Conservation (phyloP, 2,113 vertebrate genomes). For the Dicerorhinus sumatrensis region DNA sequence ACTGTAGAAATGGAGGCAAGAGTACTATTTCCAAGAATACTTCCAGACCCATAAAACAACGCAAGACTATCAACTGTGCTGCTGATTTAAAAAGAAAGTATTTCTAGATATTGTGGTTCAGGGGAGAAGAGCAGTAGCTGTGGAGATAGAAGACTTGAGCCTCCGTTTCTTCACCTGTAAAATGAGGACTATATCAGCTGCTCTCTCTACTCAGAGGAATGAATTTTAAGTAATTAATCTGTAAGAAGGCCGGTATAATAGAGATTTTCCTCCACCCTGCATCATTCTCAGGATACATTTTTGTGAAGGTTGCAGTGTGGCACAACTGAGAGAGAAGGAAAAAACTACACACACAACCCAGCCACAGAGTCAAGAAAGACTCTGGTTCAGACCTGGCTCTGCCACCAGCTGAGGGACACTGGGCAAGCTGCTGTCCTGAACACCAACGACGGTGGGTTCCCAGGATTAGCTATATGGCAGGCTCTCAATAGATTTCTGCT, state of each 20-base stretch:
- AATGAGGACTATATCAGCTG: background rate
- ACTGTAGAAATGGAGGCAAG: background rate
- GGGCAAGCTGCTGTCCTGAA: background rate
- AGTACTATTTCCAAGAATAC: background rate
- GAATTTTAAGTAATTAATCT: slow-evolving; percentile 3
- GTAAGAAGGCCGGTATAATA: background rate
- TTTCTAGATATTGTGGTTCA: background rate
- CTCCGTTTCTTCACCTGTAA: background rate
- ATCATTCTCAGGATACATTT: background rate
- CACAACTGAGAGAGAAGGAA: background rate
- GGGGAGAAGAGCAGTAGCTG: background rate
- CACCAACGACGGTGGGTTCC: background rate
- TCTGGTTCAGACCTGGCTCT: background rate
- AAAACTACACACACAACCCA: background rate
- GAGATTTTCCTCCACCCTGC: background rate
- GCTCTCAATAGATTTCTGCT: background rate
- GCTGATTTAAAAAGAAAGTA: background rate
- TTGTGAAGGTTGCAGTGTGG: background rate
- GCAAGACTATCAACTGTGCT: background rate
- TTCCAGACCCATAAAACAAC: background rate
- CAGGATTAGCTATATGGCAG: background rate
- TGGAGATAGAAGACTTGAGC: background rate
- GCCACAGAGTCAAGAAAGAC: background rate
- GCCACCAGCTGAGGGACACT: background rate
- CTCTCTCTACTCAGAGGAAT: background rate